A percentile compares a stretch with the other conserved stretches of the same genome.
These are phyloP conservation scores for Pocota personata DNA, from an alignment of 2,888 invertebrate species.

Conservation along the genomic window DNA sequence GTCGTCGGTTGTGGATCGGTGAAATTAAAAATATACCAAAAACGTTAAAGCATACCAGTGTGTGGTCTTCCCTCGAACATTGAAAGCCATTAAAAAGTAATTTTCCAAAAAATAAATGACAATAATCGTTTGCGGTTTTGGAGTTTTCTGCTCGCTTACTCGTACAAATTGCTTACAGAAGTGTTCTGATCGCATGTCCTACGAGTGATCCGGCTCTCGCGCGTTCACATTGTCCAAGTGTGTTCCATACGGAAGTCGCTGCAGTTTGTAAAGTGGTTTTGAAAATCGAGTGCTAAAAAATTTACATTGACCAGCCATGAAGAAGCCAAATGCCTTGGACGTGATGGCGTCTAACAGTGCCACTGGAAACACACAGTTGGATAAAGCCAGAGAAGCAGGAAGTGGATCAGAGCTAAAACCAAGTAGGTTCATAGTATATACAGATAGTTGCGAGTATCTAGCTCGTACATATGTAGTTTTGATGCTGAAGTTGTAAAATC, in stretches of 20 bases:
- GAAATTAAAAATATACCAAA: slow-evolving; percentile 21
- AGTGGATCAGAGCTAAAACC: slow-evolving; percentile 43
- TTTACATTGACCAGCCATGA: slow-evolving; percentile 43
- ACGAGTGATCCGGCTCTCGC: slow-evolving; percentile 15
- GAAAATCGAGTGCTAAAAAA: slow-evolving; percentile 18
- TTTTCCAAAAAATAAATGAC: background rate
- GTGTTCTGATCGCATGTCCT: slow-evolving; percentile 17
- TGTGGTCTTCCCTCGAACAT: slow-evolving; percentile 5
- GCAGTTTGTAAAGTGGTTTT: background rate
- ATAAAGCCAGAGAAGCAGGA: slow-evolving; percentile 66
- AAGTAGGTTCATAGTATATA: slow-evolving; percentile 52
- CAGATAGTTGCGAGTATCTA: too few relatives aligned
- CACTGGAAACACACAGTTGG: slow-evolving; percentile 39
- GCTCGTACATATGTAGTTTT: background rate
- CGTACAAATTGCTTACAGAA: background rate
- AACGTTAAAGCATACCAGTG: background rate
- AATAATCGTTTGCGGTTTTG: background rate
- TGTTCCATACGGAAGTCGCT: slow-evolving; percentile 15
- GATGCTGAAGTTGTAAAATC: background rate
- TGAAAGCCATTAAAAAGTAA: background rate
- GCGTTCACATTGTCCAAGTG: slow-evolving; percentile 2
- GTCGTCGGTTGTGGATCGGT: slow-evolving; percentile 39
- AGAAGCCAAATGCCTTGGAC: slow-evolving; percentile 42
- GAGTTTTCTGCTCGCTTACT: too few relatives aligned
- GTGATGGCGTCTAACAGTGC: slow-evolving; percentile 29